Evolutionary conservation across 2,113 vertebrate genomes (phyloP).

Genomic region (Ranitomeya imitator): DNA sequence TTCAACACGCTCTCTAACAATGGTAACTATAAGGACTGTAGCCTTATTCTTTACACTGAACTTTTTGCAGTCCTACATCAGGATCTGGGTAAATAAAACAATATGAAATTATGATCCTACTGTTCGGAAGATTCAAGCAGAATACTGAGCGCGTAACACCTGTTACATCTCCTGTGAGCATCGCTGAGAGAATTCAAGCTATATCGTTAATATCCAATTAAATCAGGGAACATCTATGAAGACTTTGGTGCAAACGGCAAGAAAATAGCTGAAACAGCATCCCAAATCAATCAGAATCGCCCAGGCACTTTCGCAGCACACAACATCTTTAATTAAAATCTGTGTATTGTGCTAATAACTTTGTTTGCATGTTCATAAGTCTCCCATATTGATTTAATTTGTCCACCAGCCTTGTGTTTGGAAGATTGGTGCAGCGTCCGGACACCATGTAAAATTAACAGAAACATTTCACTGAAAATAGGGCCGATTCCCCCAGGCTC

Average conservation of each 20-base stretch:
- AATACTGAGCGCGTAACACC: neutral
- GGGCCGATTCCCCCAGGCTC: conserved; percentile 44
- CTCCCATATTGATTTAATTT: conserved; percentile 71
- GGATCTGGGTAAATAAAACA: neutral
- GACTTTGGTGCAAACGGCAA: conserved; percentile 47
- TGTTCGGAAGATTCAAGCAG: neutral
- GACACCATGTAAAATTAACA: conserved; percentile 62
- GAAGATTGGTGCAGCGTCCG: conserved; percentile 56
- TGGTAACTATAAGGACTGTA: neutral
- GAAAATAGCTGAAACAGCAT: conserved; percentile 60
- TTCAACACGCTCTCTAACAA: neutral
- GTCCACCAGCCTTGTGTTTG: conserved; percentile 62
- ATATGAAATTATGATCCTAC: neutral
- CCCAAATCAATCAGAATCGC: conserved; percentile 63
- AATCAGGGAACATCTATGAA: conserved; percentile 47
- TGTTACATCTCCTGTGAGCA: conserved; percentile 16
- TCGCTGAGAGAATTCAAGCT: conserved; percentile 11
- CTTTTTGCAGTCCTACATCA: neutral
- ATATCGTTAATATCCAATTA: conserved; percentile 63
- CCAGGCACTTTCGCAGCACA: conserved; percentile 62
- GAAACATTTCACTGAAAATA: conserved; percentile 57
- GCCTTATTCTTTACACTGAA: neutral
- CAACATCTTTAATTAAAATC: conserved; percentile 74
- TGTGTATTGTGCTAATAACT: conserved; percentile 71
- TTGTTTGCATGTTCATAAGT: conserved; percentile 63